phyloP scores from a whole-genome alignment of 2,888 invertebrate species.

The Boloria euphrosyne region DNA sequence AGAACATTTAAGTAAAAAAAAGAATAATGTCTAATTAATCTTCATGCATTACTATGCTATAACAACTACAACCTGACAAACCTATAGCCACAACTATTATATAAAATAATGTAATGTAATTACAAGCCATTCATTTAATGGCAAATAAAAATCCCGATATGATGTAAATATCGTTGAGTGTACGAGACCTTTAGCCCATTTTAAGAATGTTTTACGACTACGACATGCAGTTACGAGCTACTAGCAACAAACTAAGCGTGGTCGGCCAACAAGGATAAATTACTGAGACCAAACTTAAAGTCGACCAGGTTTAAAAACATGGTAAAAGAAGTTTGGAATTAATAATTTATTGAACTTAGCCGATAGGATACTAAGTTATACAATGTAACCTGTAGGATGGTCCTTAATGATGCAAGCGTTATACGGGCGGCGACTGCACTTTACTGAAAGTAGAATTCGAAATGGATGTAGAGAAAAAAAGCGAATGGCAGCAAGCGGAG shows the following conservation, averaged over 20 bases:
- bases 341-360: slow-evolving; percentile 5
- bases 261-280: slow-evolving; percentile 4
- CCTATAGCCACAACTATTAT: background rate
- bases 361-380: slow-evolving; percentile 13
- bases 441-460: slow-evolving; percentile 62
- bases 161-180: slow-evolving; percentile 10
- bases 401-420: slow-evolving; percentile 63
- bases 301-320: no score
- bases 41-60: background rate
- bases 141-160: slow-evolving; percentile 7
- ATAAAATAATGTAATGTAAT: slow-evolving; percentile 2
- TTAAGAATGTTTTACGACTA: slow-evolving; percentile 7
- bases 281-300: background rate
- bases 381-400: slow-evolving; percentile 55
- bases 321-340: background rate
- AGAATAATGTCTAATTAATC: no score
- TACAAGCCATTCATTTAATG: slow-evolving; percentile 9
- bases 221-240: slow-evolving; percentile 6
- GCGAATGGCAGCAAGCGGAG: slow-evolving; percentile 26
- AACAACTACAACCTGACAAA: background rate
- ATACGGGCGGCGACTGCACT: slow-evolving; percentile 61
- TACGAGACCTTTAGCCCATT: slow-evolving; percentile 9
- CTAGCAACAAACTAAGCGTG: slow-evolving; percentile 9
- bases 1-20: no score
- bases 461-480: slow-evolving; percentile 31